phyloP scores from a whole-genome alignment of 2,113 vertebrate genomes.

The Tyrannus savana region DNA sequence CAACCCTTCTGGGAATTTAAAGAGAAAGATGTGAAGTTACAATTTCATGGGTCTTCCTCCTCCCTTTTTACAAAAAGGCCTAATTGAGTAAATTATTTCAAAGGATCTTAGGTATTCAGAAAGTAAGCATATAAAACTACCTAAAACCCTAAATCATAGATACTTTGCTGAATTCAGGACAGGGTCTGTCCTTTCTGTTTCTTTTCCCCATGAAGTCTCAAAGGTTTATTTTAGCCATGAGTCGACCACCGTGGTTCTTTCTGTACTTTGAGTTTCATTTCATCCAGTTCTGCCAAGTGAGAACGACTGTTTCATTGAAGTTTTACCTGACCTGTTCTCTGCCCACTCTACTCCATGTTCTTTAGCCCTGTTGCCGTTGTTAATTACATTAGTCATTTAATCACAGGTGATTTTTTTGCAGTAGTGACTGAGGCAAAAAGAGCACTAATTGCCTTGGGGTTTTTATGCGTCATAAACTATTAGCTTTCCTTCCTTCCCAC shows the following conservation, averaged over 20 bases:
- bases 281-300: neutral
- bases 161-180: neutral
- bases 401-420: neutral
- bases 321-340: neutral
- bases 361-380: neutral
- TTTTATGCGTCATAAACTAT: neutral
- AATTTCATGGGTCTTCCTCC: neutral
- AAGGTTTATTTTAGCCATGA: neutral
- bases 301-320: neutral
- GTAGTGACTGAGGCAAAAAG: neutral
- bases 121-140: neutral
- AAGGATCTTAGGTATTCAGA: neutral
- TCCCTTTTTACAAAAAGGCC: neutral
- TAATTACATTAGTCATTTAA: constrained; percentile 18
- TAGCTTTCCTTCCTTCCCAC: neutral
- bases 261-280: neutral
- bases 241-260: neutral
- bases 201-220: neutral
- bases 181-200: neutral
- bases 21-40: neutral
- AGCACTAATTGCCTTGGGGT: neutral
- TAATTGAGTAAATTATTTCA: neutral
- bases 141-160: neutral
- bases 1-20: neutral
- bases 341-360: neutral